Evolutionary conservation across 2,888 invertebrate species (phyloP), one percentile per base, ranked within the genome.

Genomic region (Drosophila robusta): DNA sequence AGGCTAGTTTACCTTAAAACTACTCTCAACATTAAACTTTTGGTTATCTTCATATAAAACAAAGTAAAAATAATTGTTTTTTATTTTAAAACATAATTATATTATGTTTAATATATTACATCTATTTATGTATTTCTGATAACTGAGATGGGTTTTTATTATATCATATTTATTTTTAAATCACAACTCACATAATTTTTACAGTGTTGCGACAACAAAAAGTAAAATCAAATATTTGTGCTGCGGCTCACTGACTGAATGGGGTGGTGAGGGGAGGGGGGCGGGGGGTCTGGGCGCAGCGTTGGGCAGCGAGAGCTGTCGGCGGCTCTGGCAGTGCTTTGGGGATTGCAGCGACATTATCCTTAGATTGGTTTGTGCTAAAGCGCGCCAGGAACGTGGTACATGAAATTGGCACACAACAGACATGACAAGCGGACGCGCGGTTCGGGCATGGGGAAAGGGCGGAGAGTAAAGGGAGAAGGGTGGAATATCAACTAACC

Each of bases 341-440:
- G 65, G 86, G 87, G 69, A 84, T 65, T 77, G 72, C 70, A 78
- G 56, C 55, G 78, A 89, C 88, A 85, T 82, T 78, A 89, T 87
- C 83, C 83, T 78, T 76, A 82, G 89, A 87, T 87, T 89, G 87
- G 88, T 88, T 88, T 87, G 75, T 75, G 89, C 80, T 66, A 55
- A 65, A 74, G 68, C 70, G 80, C 75, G 64, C 68, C 60, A 50
- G 73, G 72, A 87, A 80, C 84, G 87, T 78, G 70, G 85, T 75
- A 69, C 66, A 68, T 80, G 75, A 84, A 85, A 85, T 76, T 87
- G 85, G 89, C 85, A 84, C 85, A 74, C 61, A 72, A 76, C 70
- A 67, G 85, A 80, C 89, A 80, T 71, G 81, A 81, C 77, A 88
- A 60, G 84, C 70, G 50, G 26, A 51, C 11, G 0, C 2, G 4